Percentiles rank a stretch among this genome's conserved stretches.
Evolutionary conservation across 2,797 vertebrate genomes (phyloP).

Genomic region (Bryconaethiops microstoma): DNA sequence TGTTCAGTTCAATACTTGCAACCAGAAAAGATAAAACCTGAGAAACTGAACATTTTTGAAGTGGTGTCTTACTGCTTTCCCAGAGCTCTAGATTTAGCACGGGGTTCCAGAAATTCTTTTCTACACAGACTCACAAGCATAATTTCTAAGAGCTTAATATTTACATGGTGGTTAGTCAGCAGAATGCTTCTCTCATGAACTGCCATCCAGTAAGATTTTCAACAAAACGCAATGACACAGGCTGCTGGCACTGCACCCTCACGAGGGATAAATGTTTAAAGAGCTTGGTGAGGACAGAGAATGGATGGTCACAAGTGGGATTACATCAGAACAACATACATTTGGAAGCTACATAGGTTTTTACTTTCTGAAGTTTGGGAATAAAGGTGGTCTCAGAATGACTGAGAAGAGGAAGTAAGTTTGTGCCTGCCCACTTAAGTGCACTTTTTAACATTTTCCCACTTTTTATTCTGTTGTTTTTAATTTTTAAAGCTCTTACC

Average conservation of each 20-base stretch:
- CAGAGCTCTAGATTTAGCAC: too few species aligned
- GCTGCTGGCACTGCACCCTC: background rate
- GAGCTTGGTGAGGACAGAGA: background rate
- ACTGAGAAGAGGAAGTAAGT: background rate
- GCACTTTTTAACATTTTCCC: too few species aligned
- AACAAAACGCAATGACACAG: constrained; percentile 12
- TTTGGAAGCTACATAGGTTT: background rate
- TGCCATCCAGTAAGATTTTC: background rate
- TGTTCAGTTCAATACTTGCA: too few species aligned
- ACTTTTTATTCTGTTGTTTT: too few species aligned
- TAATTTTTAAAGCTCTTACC: too few species aligned
- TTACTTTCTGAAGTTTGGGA: background rate
- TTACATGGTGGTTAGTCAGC: constrained; percentile 11
- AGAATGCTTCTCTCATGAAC: background rate
- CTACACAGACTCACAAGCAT: background rate
- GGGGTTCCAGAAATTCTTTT: background rate
- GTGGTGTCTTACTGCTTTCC: too few species aligned
- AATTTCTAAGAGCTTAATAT: constrained; percentile 7
- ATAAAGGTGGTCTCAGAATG: background rate
- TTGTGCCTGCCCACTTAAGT: too few species aligned
- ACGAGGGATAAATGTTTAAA: background rate
- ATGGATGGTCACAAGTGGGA: background rate
- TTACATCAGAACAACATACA: background rate
- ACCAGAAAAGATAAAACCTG: too few species aligned
- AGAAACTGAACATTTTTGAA: too few species aligned